These are phyloP conservation scores for Hedychridium roseum DNA, from an alignment of 2,888 invertebrate species.

Conservation along the genomic window DNA sequence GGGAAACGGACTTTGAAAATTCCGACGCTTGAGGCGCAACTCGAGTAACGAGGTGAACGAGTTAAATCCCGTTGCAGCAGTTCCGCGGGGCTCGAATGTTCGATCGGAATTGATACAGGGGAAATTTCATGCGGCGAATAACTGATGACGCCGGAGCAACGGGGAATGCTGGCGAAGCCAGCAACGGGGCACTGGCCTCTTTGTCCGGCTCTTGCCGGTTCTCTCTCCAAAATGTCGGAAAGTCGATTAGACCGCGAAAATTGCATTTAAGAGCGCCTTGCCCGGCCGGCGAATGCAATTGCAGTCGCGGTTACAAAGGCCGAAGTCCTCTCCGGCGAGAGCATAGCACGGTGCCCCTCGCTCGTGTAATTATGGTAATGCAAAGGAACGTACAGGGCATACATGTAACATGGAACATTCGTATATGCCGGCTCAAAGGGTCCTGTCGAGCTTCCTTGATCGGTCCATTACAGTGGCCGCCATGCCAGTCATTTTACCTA, in stretches of 20 bases:
- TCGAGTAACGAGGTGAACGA: too few species aligned
- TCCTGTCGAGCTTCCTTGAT: too few species aligned
- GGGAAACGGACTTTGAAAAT: too few species aligned
- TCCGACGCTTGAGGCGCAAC: too few species aligned
- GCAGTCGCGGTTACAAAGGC: slow-evolving; percentile 41
- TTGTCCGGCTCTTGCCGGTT: too few species aligned
- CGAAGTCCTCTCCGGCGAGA: slow-evolving; percentile 11
- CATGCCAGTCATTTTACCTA: too few species aligned
- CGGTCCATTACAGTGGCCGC: too few species aligned
- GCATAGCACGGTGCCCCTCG: too few species aligned
- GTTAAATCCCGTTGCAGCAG: too few species aligned
- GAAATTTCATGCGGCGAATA: slow-evolving; percentile 20
- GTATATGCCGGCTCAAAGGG: slow-evolving; percentile 11
- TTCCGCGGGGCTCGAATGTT: slow-evolving; percentile 7
- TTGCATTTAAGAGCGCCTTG: slow-evolving; percentile 37
- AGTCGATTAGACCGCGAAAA: slow-evolving; percentile 37
- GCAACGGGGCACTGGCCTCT: too few species aligned
- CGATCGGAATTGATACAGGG: slow-evolving; percentile 11
- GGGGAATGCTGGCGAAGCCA: slow-evolving; percentile 17
- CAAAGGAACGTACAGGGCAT: slow-evolving; percentile 12
- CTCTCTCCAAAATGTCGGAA: slow-evolving; percentile 25
- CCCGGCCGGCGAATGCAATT: slow-evolving; percentile 41
- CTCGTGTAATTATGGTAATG: slow-evolving; percentile 26
- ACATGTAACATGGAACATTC: slow-evolving; percentile 2
- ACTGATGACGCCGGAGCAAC: slow-evolving; percentile 5